Conservation (phyloP, 2,113 vertebrate genomes). For the Amphiprion percula region DNA sequence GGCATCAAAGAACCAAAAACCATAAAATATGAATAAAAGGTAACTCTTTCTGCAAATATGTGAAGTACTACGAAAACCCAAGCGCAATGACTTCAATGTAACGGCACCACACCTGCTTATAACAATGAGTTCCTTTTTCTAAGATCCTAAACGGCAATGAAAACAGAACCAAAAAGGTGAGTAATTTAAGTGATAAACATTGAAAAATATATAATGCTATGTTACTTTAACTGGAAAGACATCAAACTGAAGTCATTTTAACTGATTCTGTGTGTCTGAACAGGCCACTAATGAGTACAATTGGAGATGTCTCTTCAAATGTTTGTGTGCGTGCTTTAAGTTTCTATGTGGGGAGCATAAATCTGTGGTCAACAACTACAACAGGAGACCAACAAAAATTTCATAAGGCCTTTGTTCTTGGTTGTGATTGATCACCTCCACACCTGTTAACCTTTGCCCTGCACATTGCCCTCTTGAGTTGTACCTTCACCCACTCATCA, state of each 20-base stretch:
- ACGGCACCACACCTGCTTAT: too few relatives aligned
- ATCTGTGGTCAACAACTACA: constrained; percentile 10
- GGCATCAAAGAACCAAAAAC: not conserved
- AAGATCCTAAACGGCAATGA: not conserved
- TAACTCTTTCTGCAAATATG: too few relatives aligned
- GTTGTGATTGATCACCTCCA: constrained; percentile 47
- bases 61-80: too few relatives aligned
- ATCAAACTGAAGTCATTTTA: not conserved
- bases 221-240: not conserved
- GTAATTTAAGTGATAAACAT: too few relatives aligned
- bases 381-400: not conserved
- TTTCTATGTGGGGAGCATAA: not conserved
- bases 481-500: constrained; percentile 16
- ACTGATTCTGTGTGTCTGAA: not conserved
- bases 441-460: constrained; percentile 61
- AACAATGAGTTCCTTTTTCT: not conserved
- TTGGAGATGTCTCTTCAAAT: not conserved
- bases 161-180: too few relatives aligned
- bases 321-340: not conserved
- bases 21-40: too few relatives aligned
- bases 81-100: too few relatives aligned
- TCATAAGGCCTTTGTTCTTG: constrained; percentile 33
- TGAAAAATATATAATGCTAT: not conserved
- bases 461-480: constrained; percentile 24
- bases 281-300: not conserved